Conservation (phyloP, 1,140 invertebrate species). For the Meloidogyne chitwoodi region DNA sequence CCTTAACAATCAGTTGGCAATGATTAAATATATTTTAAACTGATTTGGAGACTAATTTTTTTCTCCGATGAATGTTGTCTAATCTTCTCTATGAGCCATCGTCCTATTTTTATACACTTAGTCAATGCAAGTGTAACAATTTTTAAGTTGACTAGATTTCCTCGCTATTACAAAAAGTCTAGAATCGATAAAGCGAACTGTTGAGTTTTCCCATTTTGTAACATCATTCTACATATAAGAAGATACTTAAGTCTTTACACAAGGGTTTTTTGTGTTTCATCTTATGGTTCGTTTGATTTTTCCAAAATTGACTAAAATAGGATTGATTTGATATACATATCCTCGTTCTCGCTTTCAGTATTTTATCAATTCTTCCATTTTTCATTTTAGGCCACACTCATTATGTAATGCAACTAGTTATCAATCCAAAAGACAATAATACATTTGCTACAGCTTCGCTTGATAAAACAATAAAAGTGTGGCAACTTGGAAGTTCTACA, state of each 20-base stretch:
- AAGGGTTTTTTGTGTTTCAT: neutral
- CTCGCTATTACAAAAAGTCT: too few relatives aligned
- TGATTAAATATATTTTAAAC: neutral
- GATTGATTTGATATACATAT: too few relatives aligned
- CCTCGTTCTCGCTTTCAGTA: too few relatives aligned
- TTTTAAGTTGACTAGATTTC: too few relatives aligned
- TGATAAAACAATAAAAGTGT: slow-evolving; percentile 93
- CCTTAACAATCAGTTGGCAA: too few relatives aligned
- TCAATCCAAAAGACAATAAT: slow-evolving; percentile 99
- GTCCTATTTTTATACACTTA: neutral
- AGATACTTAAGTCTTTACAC: too few relatives aligned
- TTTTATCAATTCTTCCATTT: too few relatives aligned
- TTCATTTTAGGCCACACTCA: slow-evolving; percentile 76
- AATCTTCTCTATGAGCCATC: neutral
- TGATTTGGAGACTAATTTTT: neutral
- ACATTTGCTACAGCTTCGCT: slow-evolving; percentile 98
- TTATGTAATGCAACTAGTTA: slow-evolving; percentile 99
- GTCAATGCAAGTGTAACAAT: neutral
- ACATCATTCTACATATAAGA: too few relatives aligned
- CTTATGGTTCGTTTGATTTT: neutral
- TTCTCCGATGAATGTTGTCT: neutral
- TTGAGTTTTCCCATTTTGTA: too few relatives aligned
- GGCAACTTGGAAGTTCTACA: slow-evolving; percentile 90
- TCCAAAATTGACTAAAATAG: too few relatives aligned
- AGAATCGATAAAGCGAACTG: too few relatives aligned